A percentile compares a stretch with the other conserved stretches of the same genome.
Conservation (phyloP, 2,113 vertebrate species). For the Uropsilus gracilis region DNA sequence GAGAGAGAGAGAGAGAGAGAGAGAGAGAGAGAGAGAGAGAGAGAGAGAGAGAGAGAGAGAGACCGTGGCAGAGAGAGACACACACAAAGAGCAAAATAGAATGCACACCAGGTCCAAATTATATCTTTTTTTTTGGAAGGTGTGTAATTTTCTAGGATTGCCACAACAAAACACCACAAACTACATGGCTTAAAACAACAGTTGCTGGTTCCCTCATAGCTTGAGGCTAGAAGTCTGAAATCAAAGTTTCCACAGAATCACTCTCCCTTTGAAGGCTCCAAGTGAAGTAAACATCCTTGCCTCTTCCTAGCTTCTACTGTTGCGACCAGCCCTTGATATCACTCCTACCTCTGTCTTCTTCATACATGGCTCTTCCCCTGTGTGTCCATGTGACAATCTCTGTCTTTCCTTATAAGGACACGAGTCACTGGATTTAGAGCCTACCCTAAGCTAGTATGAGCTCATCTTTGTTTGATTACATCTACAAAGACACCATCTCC, state of each 20-base stretch:
- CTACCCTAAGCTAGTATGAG: neutral
- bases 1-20: neutral
- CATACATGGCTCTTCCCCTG: fast-evolving
- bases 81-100: neutral
- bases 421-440: neutral
- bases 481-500: neutral
- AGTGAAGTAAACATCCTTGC: neutral
- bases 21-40: no score
- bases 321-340: neutral
- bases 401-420: neutral
- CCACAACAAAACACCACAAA: neutral
- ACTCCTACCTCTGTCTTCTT: neutral
- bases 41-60: neutral
- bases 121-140: neutral
- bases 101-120: no score
- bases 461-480: neutral
- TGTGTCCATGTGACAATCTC: neutral
- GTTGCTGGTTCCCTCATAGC: neutral
- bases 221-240: neutral
- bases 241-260: neutral
- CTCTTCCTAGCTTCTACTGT: neutral
- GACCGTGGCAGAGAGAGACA: no score
- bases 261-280: neutral
- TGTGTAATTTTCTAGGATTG: neutral
- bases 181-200: neutral